Evolutionary conservation across 2,797 vertebrate genomes (phyloP).

Genomic region (Rhinogobio ventralis): DNA sequence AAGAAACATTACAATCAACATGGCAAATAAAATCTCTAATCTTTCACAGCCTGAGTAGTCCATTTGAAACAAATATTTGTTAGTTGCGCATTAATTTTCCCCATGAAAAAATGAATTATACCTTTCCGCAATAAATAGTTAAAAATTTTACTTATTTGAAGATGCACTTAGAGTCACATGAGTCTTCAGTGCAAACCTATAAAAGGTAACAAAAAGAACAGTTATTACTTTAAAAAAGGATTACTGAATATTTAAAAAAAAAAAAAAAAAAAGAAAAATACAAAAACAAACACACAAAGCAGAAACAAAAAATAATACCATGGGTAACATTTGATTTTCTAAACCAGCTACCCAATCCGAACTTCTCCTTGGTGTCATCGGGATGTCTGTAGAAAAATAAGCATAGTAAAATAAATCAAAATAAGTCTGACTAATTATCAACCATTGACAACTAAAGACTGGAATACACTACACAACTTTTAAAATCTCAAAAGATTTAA

Average conservation of each 20-base stretch:
- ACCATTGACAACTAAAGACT: background rate
- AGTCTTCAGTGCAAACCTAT: constrained; percentile 28
- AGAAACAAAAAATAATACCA: constrained; percentile 22
- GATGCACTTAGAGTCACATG: constrained; percentile 18
- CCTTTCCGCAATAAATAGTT: constrained; percentile 9
- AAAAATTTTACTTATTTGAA: constrained; percentile 18
- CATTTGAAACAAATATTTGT: background rate
- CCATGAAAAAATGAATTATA: background rate
- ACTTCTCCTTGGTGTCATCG: background rate
- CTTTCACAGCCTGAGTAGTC: background rate
- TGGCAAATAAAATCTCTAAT: background rate
- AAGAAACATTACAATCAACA: background rate
- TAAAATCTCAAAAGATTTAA: too few species aligned
- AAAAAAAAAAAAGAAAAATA: background rate
- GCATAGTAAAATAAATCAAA: background rate
- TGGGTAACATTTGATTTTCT: constrained; percentile 7
- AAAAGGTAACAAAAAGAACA: background rate
- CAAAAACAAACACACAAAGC: background rate
- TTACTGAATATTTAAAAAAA: background rate
- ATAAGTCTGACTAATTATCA: background rate
- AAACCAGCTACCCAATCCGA: constrained; percentile 18
- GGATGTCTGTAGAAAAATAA: constrained; percentile 1
- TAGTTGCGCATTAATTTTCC: background rate
- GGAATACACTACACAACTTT: background rate
- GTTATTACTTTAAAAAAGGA: background rate